phyloP scores from a whole-genome alignment of 2,797 vertebrate species.

The Enteromius fasciolatus region DNA sequence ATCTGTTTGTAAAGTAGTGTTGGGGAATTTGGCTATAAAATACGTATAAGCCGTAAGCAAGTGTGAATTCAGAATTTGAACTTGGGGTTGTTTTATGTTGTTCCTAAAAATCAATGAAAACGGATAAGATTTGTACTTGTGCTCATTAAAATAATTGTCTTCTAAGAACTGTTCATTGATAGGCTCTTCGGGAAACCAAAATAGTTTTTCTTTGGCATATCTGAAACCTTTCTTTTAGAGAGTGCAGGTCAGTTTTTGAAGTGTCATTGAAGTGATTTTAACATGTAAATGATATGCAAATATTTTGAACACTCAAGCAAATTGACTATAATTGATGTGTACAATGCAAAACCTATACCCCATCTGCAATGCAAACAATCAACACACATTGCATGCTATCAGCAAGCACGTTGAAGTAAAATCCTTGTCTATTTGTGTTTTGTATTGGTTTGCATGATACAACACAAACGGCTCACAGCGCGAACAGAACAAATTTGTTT shows the following conservation, averaged over 20 bases:
- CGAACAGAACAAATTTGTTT: neutral
- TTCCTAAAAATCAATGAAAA: neutral
- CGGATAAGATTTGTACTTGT: neutral
- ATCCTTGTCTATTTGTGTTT: neutral
- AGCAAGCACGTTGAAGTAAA: neutral
- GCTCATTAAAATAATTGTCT: neutral
- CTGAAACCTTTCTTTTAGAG: neutral
- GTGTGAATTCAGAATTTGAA: neutral
- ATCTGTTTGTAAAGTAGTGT: neutral
- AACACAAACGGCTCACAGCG: neutral
- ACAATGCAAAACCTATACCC: neutral
- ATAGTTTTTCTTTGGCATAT: neutral
- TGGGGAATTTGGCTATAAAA: neutral
- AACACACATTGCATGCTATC: neutral
- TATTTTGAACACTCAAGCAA: neutral
- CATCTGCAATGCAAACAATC: neutral
- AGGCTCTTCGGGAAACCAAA: neutral
- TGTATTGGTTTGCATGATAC: conserved; percentile 13
- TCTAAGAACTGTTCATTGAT: neutral
- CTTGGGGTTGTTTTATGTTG: neutral
- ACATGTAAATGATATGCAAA: neutral
- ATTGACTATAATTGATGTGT: conserved; percentile 20
- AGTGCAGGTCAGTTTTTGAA: neutral
- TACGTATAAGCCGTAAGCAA: neutral
- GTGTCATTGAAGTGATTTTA: conserved; percentile 7